Evolutionary conservation across 2,888 invertebrate species (phyloP), one percentile per base, ranked within the genome.

Genomic region (Pemphredon lugubris): DNA sequence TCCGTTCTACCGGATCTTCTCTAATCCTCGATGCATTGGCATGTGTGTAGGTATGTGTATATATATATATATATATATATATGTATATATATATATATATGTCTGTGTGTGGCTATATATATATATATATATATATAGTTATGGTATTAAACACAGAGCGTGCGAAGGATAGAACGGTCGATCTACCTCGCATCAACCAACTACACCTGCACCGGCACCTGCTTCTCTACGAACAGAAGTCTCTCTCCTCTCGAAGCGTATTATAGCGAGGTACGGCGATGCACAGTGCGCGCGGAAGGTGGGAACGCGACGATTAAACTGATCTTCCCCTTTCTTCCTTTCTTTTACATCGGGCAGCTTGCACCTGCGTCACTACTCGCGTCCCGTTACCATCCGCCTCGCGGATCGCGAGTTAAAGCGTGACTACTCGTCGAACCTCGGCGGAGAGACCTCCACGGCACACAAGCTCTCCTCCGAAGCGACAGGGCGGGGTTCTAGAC

Each of bases 401-500:
- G 81, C 82, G 83, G 84, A 85, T 79, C 84, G 84, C 84, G 83
- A 81, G 77, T 77, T 77, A 71, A 74, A 80, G 77, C 83, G 81
- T 83, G 82, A 84, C 82, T 84, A 73, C 69, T 63, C 79, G 81
- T 69, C 72, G 77, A 71, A 51, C 75, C 72, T 77, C 66, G 63
- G 51, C 75, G 58, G 68, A 68, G 73, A 77, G 73, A 77, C 79
- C 79, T 79, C 79, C 66, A 75, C 77, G 77, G 77, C 69, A 77
- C 69, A 77, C 75, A 70, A 58, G 67, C 73, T 68, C 72, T 77
- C 61, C 63, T 67, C 70, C 67, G 75, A 73, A 80, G 79, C 77
- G 82, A 86, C 80, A 87, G 88, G 88, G 88, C 89, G 88, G 87
- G 88, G 88, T 88, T 88, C 87, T 66, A 79, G 69, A 21, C 79